Evolutionary conservation across 2,888 invertebrate species (phyloP), one percentile per base, ranked within the genome.

Genomic region (Epistrophe grossulariae): DNA sequence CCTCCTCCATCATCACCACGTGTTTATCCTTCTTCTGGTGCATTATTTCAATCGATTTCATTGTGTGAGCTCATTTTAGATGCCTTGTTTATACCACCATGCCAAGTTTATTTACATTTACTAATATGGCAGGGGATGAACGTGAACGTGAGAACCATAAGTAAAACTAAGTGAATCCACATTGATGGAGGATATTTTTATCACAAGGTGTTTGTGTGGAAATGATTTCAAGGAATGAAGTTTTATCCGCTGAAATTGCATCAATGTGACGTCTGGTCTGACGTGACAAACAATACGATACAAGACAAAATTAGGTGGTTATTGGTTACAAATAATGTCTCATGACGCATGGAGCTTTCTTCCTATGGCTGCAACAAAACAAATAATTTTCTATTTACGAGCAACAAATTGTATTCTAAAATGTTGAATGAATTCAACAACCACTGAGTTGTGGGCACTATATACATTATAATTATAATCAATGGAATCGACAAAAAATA

Each of bases 1-100:
- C 11, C 35, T 38, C 11, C 35, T 60, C 35, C 59, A 38, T n/a
- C 59, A 35, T 38, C 35, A 11, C 15, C 57, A 38, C 9, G 38
- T 60, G 62, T 19, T 24, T n/a, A 1, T 11, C 24, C 24, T 28
- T 9, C 62, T 43, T 43, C 11, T 43, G 28, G n/a, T 24, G 43
- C 62, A 62, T 62, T 62, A 43, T 62, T 62, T 43, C 62, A 62
- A 62, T 62, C 43, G 62, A 62, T 62, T 28, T n/a, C 19, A 43
- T 8, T 24, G 4, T 9, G 40, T 40, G 40, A 40, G 62, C 62
- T 62, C 40, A 62, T 40, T 43, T 43, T 15, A 24, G 19, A 19
- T 40, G 40, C 7, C 17, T 48, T 50, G 43, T 43, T 62, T 62
- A 24, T 24, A 24, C 43, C 19, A 17, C 11, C 15, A n/a, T 57